Percentiles rank a stretch among this genome's conserved stretches.
phyloP scores from a whole-genome alignment of 2,113 vertebrate species.

The Lagopus muta region DNA sequence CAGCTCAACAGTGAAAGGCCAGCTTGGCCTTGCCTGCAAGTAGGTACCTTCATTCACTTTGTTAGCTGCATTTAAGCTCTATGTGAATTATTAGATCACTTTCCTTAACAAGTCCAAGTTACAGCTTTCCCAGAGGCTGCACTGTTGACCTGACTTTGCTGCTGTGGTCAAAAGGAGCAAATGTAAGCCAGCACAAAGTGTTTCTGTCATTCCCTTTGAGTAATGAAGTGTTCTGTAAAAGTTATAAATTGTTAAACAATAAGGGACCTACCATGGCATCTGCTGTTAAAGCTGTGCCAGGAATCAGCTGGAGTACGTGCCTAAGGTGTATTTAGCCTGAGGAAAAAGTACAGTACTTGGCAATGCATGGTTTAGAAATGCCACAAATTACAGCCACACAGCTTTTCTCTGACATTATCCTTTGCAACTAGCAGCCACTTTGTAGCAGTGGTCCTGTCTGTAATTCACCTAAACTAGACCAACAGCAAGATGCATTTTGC shows the following conservation, averaged over 20 bases:
- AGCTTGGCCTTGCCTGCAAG: neutral
- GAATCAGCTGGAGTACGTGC: neutral
- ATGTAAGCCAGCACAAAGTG: neutral
- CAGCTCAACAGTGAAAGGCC: neutral
- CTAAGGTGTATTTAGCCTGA: neutral
- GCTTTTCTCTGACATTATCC: neutral
- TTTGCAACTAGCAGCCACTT: neutral
- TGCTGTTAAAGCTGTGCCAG: neutral
- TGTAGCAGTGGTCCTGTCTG: neutral
- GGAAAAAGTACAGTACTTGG: neutral
- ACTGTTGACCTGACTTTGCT: neutral
- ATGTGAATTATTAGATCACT: neutral
- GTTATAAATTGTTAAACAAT: neutral
- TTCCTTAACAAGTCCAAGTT: neutral
- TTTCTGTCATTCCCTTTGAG: neutral
- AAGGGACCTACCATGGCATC: neutral
- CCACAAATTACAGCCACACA: neutral
- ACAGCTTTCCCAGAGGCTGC: neutral
- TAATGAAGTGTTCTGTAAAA: neutral
- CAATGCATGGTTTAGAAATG: neutral
- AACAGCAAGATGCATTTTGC: neutral
- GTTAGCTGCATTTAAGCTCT: neutral
- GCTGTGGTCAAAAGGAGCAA: neutral
- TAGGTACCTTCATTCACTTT: neutral
- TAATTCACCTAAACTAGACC: neutral